Base-by-base conservation (phyloP, 2,888 invertebrate genomes). In the Pollenia angustigena region DNA sequence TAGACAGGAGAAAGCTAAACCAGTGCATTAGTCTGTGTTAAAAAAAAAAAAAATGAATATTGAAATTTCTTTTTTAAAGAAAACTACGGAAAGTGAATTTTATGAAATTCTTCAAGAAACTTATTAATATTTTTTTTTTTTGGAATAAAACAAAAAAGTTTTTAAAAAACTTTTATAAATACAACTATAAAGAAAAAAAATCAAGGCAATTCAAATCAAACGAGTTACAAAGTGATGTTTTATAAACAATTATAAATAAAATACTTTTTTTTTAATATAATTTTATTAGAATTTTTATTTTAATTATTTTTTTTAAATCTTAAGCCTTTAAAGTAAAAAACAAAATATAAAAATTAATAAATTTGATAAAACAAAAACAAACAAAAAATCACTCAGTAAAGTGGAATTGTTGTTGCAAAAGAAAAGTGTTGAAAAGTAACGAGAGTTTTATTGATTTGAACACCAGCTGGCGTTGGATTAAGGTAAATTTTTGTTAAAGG, bases 1-100 rank as follows among this genome's bases (percentile, higher is more conserved):
- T 46, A 16, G 23, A 60, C 56, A 78, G 64, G 42, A 78, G 81
- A 85, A 80, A 88, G 83, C 86, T 88, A 88, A 89, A 90, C 90
- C 92, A 92, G 92, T 92, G 91, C 92, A 91, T 92, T 91, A 90
- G 91, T 92, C 92, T 92, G 92, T 92, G 92, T 92, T 92, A 92
- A 80, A 85, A 81, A 46, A 2, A 2, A 68, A 54, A 46, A 2
- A 2, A 68, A 54, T 12, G 16, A 11, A 23, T 32, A 18, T 56
- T 42, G 3, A 46, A 71, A 60, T 62, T 83, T 76, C 48, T 64
- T 76, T 60, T 32, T n/a, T 14, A 16, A 69, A 48, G 56, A 81
- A 71, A 69, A 62, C 48, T 50, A 62, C 58, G 50, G 40, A 75
- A 80, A 85, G 32, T 80, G 54, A 75, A 80, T 81, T 87, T 80